Conservation (phyloP, 2,113 vertebrate genomes). For the Cisticola juncidis region DNA sequence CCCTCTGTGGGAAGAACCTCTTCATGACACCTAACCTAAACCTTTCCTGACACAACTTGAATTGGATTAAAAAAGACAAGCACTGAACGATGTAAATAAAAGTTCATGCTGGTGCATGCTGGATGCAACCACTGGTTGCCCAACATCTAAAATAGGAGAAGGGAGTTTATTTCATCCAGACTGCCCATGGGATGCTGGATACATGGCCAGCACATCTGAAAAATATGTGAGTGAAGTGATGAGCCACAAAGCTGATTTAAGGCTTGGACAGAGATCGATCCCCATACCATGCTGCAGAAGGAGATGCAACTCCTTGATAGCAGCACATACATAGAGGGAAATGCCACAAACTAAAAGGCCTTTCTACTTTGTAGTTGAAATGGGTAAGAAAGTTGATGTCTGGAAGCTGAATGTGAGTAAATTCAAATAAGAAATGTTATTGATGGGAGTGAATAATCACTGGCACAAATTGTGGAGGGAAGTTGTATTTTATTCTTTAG, state of each 20-base stretch:
- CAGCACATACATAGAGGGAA: background rate
- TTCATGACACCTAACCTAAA: background rate
- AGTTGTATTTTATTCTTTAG: background rate
- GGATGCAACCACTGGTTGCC: background rate
- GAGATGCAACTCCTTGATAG: background rate
- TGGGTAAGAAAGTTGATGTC: accelerated
- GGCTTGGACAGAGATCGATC: background rate
- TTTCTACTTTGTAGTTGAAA: background rate
- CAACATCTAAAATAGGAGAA: background rate
- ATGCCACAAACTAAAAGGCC: background rate
- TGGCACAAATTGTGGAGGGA: background rate
- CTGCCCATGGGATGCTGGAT: background rate
- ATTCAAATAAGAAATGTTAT: background rate
- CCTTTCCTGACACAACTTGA: background rate
- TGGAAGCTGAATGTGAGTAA: background rate
- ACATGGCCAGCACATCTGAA: accelerated
- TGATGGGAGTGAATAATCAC: background rate
- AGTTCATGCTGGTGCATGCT: accelerated
- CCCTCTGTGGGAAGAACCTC: background rate
- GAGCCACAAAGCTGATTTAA: background rate
- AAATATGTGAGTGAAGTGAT: background rate
- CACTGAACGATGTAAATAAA: accelerated
- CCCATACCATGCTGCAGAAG: background rate
- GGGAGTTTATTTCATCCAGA: background rate
- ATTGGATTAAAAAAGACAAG: background rate